These are phyloP conservation scores for Noturus placidus DNA, from an alignment of 2,113 vertebrate genomes.

Conservation along the genomic window DNA sequence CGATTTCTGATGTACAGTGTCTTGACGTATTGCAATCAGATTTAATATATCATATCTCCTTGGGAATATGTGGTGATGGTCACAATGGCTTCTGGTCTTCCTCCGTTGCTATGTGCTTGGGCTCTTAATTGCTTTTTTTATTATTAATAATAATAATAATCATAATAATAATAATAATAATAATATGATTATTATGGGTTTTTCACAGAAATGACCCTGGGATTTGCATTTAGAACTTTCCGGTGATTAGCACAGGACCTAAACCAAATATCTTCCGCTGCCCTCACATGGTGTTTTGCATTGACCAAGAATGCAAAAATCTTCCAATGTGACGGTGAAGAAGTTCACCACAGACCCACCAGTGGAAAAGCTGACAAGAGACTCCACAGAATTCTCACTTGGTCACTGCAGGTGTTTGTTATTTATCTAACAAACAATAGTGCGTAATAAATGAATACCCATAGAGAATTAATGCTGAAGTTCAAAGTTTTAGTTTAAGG, in stretches of 20 bases:
- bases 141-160: no score
- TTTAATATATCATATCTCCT: not conserved
- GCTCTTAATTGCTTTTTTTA: not conserved
- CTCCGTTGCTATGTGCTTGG: not conserved
- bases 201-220: not conserved
- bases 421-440: not conserved
- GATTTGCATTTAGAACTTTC: not conserved
- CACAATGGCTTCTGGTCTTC: not conserved
- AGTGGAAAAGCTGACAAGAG: not conserved
- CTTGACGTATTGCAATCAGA: not conserved
- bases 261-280: no score
- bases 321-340: not conserved
- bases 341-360: not conserved
- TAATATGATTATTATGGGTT: no score
- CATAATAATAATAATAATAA: no score
- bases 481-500: not conserved
- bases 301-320: conserved; percentile 5
- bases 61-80: not conserved
- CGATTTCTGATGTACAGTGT: not conserved
- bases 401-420: not conserved
- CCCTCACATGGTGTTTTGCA: not conserved
- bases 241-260: not conserved
- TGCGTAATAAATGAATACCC: not conserved
- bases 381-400: not conserved
- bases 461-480: not conserved